Conservation (phyloP, 2,888 invertebrate species). For the Pecten maximus region DNA sequence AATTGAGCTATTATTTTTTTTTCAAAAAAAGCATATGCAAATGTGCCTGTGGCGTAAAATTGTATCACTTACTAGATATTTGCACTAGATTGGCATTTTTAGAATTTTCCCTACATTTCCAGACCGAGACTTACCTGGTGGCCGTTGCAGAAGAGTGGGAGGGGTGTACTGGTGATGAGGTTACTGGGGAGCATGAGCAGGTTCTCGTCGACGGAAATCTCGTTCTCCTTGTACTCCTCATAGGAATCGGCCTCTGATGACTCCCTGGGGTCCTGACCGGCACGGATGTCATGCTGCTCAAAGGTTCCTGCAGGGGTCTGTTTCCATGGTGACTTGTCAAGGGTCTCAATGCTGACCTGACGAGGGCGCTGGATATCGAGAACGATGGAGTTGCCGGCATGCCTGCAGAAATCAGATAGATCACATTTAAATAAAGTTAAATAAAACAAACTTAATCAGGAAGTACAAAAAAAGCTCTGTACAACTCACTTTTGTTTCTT, state of each 20-base stretch:
- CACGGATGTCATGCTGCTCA: constrained; percentile 40
- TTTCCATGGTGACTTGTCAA: constrained; percentile 58
- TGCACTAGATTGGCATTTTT: too few relatives aligned
- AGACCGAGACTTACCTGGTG: constrained; percentile 64
- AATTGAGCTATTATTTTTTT: too few relatives aligned
- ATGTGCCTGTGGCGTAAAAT: too few relatives aligned
- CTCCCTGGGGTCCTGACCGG: constrained; percentile 42
- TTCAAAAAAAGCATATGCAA: too few relatives aligned
- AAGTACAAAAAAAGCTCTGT: too few relatives aligned
- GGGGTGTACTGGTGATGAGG: constrained; percentile 73
- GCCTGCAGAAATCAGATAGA: constrained; percentile 58
- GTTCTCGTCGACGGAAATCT: constrained; percentile 67
- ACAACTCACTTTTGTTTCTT: too few relatives aligned
- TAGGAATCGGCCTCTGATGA: constrained; percentile 53
- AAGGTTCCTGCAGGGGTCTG: constrained; percentile 49
- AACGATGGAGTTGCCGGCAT: constrained; percentile 60
- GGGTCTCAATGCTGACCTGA: constrained; percentile 62
- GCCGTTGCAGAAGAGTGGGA: constrained; percentile 69
- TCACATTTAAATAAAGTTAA: too few relatives aligned
- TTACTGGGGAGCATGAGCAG: constrained; percentile 60
- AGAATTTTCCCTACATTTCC: too few relatives aligned
- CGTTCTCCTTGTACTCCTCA: constrained; percentile 67
- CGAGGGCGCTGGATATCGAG: constrained; percentile 69
- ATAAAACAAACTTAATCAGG: too few relatives aligned
- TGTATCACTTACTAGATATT: too few relatives aligned